A percentile compares a stretch with the other conserved stretches of the same genome.
Conservation (phyloP, 2,888 invertebrate species). For the Agapetus fuscipes region DNA sequence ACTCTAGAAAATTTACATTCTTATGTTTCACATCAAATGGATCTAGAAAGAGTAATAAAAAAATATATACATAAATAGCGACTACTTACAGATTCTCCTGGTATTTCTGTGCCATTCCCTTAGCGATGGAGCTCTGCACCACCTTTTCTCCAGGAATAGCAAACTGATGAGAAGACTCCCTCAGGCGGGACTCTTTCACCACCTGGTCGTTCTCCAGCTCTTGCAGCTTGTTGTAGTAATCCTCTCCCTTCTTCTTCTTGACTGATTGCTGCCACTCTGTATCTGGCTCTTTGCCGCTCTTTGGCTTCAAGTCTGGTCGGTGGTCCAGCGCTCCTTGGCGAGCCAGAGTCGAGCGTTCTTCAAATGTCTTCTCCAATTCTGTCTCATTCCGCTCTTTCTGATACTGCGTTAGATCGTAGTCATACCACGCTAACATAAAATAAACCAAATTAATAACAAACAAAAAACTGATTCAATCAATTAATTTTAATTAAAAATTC, state of each 20-base stretch:
- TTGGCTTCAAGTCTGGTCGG: constrained; percentile 54
- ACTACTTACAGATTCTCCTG: constrained; percentile 72
- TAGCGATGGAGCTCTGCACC: constrained; percentile 63
- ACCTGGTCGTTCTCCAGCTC: constrained; percentile 79
- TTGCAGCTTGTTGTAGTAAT: constrained; percentile 73
- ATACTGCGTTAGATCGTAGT: constrained; percentile 74
- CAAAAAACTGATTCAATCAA: too few species aligned
- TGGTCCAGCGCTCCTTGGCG: constrained; percentile 56
- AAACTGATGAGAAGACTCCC: constrained; percentile 72
- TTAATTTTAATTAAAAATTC: too few species aligned
- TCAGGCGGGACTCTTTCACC: constrained; percentile 66
- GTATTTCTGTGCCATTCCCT: constrained; percentile 82
- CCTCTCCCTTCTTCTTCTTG: constrained; percentile 71
- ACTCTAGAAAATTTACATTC: not conserved
- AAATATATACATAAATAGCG: not conserved
- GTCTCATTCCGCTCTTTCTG: constrained; percentile 74
- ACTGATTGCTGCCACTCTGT: constrained; percentile 82
- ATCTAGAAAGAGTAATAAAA: not conserved
- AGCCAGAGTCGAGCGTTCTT: constrained; percentile 66
- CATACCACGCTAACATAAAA: constrained; percentile 72
- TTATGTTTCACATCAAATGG: not conserved
- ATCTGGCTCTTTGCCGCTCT: constrained; percentile 60
- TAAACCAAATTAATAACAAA: not conserved
- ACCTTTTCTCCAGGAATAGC: constrained; percentile 79
- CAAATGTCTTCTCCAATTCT: constrained; percentile 80